phyloP scores from a whole-genome alignment of 1,140 invertebrate genomes.

The Procambarus virginalis region DNA sequence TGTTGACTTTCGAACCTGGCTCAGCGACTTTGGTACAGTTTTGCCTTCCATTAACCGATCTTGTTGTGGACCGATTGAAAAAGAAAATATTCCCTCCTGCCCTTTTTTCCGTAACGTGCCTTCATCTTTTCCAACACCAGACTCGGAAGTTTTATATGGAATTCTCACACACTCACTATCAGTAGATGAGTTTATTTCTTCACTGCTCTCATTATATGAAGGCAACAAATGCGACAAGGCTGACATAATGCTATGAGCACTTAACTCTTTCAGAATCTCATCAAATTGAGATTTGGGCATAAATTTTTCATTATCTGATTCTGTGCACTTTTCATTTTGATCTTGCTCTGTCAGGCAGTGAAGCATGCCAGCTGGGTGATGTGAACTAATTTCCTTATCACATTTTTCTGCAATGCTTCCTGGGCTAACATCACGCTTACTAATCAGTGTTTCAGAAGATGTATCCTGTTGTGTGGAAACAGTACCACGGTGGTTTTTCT shows the following conservation, averaged over 20 bases:
- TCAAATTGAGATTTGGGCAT: neutral
- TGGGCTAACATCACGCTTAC: no score
- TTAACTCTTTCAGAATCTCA: conserved; percentile 4
- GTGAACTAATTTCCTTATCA: neutral
- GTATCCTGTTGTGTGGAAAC: neutral
- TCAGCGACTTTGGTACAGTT: neutral
- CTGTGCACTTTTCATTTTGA: neutral
- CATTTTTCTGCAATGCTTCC: neutral
- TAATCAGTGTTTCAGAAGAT: neutral
- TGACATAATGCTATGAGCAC: neutral
- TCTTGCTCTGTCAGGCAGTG: neutral
- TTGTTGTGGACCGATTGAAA: neutral
- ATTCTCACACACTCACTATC: neutral
- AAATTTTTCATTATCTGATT: neutral
- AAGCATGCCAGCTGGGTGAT: neutral
- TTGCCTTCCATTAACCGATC: neutral
- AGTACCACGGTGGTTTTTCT: neutral
- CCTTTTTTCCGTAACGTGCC: neutral
- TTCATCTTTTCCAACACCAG: neutral
- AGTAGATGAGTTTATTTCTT: neutral
- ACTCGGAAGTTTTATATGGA: neutral
- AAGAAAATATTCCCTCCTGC: neutral
- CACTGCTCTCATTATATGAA: neutral
- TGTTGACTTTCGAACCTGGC: conserved; percentile 36
- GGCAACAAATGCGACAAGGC: neutral